Base-by-base conservation (phyloP, 2,888 invertebrate genomes). In the Empis stercorea region DNA sequence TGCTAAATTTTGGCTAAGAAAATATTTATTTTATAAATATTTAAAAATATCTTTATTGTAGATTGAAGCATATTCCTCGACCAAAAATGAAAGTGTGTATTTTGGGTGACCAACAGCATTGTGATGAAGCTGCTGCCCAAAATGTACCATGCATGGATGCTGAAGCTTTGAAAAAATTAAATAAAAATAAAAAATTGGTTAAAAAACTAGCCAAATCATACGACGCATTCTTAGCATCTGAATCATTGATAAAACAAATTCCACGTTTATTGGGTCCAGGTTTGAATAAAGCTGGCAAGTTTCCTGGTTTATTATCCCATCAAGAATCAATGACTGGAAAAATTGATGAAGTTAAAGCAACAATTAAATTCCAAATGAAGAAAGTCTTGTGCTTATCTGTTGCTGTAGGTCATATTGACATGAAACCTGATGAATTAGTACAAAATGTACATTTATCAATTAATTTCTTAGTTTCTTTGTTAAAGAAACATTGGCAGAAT, bases 401-500 rank as follows among this genome's bases (percentile, higher is more conserved):
- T 47, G 99, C 97, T 47, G 91, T 99, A 48, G 99, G 99, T 50
- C 95, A 99, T 64, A 94, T 97, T 15, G 86, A 80, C 59, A 99
- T 99, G 97, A 79, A 81, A 9, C 80, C 84, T 30, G 99, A 99
- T 63, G 96, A 99, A 70, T 76, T 99, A 46, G 93, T 93, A 20
- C 89, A 94, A 69, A 99, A 99, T 67, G 86, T 96, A 57, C 93
- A 94, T 70, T 76, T 99, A 61, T 83, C 96, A 36, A 87, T 99
- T 73, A 99, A 99, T 75, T 99, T 99, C 79, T 79, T 99, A 65
- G 97, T 99, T 45, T 99, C 99, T 0, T 76, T 99, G 65, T 75
- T 99, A 70, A 99, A 99, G 78, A 99, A 99, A 73, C 97, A 99
- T 73, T 99, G 99, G 99, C 99, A 99, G 73, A 99, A 99, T 63